Evolutionary conservation across 1,140 invertebrate species (phyloP), one percentile per base, ranked within the genome.

Genomic region (Phymorhynchus buccinoides): DNA sequence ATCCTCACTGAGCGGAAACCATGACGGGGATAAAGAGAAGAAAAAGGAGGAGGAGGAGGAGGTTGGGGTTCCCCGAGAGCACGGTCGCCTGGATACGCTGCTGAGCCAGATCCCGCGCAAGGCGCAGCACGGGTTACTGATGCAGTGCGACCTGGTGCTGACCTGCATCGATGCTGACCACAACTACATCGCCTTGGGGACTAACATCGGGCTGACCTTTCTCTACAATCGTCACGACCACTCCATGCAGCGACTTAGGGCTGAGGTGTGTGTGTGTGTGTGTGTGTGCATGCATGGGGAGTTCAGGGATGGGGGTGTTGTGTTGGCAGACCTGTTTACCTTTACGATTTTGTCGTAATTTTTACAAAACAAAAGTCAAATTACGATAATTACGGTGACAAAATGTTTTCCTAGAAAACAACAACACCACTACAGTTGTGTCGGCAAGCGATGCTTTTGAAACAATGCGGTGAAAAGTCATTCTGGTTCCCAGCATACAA

Each of bases 21-120:
- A 96, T 92, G 97, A 97, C 93, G 94, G 97, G 88, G 97, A 97
- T 94, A n/a, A n/a, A n/a, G n/a, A n/a, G n/a, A n/a, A n/a, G n/a
- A n/a, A n/a, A n/a, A n/a, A 22, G 56, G 30, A 35, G 7, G 14
- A 6, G 12, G 39, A 62, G n/a, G 62, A 30, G 22, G 62, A 32
- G 41, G 0, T 71, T 6, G 44, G 73, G 39, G 37, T 83, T 35
- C 81, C 81, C 12, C 37, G 95, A 88, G 97, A 98, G 94, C 97
- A 96, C 96, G 95, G 96, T 32, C 96, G 96, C 12, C 94, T 97
- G 87, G 95, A 95, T n/a, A 94, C 95, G 89, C 94, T 98, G 79
- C 94, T 97, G 39, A 95, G 96, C 88, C 95, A 96, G 89, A 96
- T 98, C 90, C 97, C 97, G 42, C 93, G 95, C 14, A 96, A 96